phyloP scores from a whole-genome alignment of 2,888 invertebrate genomes.

The Callinectes sapidus region DNA sequence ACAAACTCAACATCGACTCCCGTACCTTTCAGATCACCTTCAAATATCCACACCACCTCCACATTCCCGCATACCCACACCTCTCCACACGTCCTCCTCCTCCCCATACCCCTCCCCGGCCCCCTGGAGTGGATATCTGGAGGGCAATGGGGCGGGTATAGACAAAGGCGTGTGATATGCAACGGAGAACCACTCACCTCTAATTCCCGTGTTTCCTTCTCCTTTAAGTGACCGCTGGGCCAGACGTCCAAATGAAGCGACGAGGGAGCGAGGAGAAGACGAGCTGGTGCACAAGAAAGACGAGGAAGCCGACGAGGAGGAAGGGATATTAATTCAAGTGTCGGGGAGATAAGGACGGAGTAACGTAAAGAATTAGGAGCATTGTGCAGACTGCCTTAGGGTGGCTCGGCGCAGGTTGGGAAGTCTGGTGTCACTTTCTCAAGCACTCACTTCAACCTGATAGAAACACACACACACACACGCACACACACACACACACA shows the following conservation, averaged over 20 bases:
- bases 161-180: background rate
- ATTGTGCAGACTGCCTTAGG: background rate
- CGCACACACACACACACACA: background rate
- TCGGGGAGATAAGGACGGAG: background rate
- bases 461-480: too few species aligned
- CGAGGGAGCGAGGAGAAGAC: background rate
- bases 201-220: background rate
- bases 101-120: background rate
- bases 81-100: background rate
- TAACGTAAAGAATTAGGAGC: background rate
- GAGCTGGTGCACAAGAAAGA: background rate
- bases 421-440: background rate
- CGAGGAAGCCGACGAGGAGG: constrained; percentile 1
- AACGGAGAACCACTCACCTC: background rate
- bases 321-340: background rate
- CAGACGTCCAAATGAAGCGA: background rate
- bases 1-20: background rate
- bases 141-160: background rate
- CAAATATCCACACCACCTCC: background rate
- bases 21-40: background rate
- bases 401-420: background rate
- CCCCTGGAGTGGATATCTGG: background rate
- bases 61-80: background rate
- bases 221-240: background rate
- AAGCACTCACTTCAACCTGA: background rate